A percentile compares a stretch with the other conserved stretches of the same genome.
Evolutionary conservation across 2,797 vertebrate species (phyloP).

Genomic region (Borostomias antarcticus): DNA sequence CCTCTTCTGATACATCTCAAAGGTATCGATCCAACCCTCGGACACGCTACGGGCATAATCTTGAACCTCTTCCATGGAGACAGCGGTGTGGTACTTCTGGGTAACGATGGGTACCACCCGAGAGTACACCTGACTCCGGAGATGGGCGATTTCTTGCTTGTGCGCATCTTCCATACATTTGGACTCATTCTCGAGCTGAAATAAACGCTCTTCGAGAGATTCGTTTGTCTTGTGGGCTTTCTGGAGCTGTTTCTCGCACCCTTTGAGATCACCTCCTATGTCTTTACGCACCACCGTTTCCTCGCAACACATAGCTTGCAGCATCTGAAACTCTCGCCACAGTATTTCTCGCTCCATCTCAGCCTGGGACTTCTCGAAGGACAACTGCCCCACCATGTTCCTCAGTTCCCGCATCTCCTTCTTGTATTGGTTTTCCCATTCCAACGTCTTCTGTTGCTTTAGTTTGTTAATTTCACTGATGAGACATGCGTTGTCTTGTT

Average conservation of each 20-base stretch:
- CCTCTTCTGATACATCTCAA: conserved; percentile 83
- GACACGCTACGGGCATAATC: conserved; percentile 78
- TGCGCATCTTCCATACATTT: conserved; percentile 76
- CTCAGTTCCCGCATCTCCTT: conserved; percentile 82
- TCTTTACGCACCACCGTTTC: conserved; percentile 74
- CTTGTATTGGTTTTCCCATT: conserved; percentile 61
- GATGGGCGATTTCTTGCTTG: conserved; percentile 67
- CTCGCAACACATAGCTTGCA: conserved; percentile 76
- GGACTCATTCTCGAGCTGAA: conserved; percentile 78
- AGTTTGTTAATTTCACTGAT: conserved; percentile 78
- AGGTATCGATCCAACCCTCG: conserved; percentile 82
- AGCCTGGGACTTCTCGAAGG: conserved; percentile 79
- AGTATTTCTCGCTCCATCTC: conserved; percentile 87
- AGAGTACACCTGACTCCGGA: conserved; percentile 73
- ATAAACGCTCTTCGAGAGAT: conserved; percentile 81
- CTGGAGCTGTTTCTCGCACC: conserved; percentile 77
- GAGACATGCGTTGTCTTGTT: conserved; percentile 86
- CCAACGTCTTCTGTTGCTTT: conserved; percentile 53
- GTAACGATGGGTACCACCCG: conserved; percentile 55
- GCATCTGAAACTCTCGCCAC: conserved; percentile 78
- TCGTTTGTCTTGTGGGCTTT: conserved; percentile 74
- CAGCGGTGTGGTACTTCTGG: conserved; percentile 59
- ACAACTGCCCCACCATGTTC: conserved; percentile 80
- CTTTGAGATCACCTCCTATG: conserved; percentile 81
- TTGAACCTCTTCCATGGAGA: conserved; percentile 78